Conservation (phyloP, 1,140 invertebrate species). For the Fopius arisanus region DNA sequence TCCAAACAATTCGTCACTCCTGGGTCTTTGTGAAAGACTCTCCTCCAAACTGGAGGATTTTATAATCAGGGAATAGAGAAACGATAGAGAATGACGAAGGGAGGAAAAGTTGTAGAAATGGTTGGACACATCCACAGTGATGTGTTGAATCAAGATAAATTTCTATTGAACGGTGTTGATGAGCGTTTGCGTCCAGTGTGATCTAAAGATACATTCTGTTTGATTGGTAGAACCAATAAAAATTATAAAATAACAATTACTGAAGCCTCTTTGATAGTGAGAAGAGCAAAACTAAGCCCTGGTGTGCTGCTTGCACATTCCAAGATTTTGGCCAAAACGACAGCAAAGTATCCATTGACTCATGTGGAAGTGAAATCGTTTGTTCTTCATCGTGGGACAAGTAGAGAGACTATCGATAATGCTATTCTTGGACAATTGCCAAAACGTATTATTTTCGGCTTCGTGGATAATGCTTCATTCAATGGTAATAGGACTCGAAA, state of each 20-base stretch:
- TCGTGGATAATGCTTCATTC: constrained; percentile 54
- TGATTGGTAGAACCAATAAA: too few relatives aligned
- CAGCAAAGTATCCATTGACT: constrained; percentile 57
- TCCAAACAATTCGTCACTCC: too few relatives aligned
- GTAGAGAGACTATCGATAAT: constrained; percentile 47
- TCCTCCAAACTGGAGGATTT: too few relatives aligned
- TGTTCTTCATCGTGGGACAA: constrained; percentile 46
- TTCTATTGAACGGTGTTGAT: too few relatives aligned
- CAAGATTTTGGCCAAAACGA: constrained; percentile 47
- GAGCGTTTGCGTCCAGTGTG: too few relatives aligned
- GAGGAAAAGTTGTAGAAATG: background rate
- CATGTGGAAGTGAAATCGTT: constrained; percentile 53
- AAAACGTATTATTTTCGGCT: constrained; percentile 53
- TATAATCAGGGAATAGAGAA: background rate
- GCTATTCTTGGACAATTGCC: constrained; percentile 57
- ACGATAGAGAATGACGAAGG: background rate
- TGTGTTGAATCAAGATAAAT: too few relatives aligned
- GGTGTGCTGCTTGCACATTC: constrained; percentile 49
- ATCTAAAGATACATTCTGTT: too few relatives aligned
- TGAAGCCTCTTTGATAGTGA: constrained; percentile 49
- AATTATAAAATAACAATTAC: constrained; percentile 33
- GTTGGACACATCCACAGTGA: too few relatives aligned
- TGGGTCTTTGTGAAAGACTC: too few relatives aligned
- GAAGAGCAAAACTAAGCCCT: constrained; percentile 50
- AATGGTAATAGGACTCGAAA: constrained; percentile 51